Base-by-base conservation (phyloP, 2,797 vertebrate species). In the Poecilia velifera region DNA sequence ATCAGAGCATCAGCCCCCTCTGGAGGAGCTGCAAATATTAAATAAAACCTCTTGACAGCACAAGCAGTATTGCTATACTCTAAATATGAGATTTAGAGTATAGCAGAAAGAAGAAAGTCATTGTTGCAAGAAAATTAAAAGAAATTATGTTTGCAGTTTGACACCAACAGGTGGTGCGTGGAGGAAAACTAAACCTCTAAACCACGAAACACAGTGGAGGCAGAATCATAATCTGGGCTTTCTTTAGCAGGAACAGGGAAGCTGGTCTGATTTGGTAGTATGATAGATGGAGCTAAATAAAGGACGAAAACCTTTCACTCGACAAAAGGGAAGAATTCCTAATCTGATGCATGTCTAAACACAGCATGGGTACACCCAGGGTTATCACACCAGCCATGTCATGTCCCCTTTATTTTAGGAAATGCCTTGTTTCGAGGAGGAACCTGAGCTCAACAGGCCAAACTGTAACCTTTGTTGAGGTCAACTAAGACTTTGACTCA, bases 401-500 rank as follows among this genome's bases (percentile, higher is more conserved):
- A 45, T 71, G 36, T 73, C 20, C 25, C 9, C 16, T 25, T 73
- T 28, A 3, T 72, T 78, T 75, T 22, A 59, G 71, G 34, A 62
- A 53, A 57, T 51, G 55, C 8, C 20, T 57, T 20, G 43, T 84
- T 85, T 81, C 20, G 25, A n/a, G 41, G 68, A 71, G 25, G 39
- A 45, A 71, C 41, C 39, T 68, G 49, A 41, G 39, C 64, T 28
- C 41, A 45, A 45, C 5, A 45, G 25, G 7, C 39, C 41, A 45
- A 43, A 43, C 39, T 45, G 41, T 62, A 62, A 62, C 22, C 16
- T 71, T 6, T 45, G 12, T 45, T 45, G 39, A 43, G 68, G 13
- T 28, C n/a, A 12, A 41, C 76, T 72, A 34, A 80, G 76, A 76
- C 64, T 46, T 82, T 5, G 59, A 77, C 74, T 66, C 39, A 51